Conservation (phyloP, 1,140 invertebrate genomes). For the Calliopsis andreniformis region DNA sequence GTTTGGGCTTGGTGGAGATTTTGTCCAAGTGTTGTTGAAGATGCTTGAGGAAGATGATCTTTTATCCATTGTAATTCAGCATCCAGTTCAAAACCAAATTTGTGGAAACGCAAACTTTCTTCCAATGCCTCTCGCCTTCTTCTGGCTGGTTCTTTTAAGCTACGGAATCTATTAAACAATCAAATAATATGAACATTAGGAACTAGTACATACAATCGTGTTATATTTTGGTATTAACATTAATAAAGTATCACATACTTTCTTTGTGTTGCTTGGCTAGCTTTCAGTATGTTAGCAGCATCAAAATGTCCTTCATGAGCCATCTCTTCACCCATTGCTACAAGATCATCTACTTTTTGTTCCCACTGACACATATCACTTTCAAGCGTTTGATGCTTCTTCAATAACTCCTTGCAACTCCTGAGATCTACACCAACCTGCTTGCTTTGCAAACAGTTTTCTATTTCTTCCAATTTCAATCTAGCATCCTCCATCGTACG, state of each 20-base stretch:
- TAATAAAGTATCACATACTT: slow-evolving; percentile 76
- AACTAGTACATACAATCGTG: not conserved
- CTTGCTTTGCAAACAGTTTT: slow-evolving; percentile 87
- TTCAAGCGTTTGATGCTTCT: slow-evolving; percentile 91
- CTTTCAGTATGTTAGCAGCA: slow-evolving; percentile 90
- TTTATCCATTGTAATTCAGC: slow-evolving; percentile 97
- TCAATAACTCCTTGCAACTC: slow-evolving; percentile 93
- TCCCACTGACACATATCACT: slow-evolving; percentile 91
- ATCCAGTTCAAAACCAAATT: slow-evolving; percentile 96
- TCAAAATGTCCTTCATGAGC: slow-evolving; percentile 97
- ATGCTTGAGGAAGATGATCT: slow-evolving; percentile 91
- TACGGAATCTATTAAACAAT: slow-evolving; percentile 80
- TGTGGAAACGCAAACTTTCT: slow-evolving; percentile 93
- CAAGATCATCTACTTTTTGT: slow-evolving; percentile 88
- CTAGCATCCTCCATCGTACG: slow-evolving; percentile 89
- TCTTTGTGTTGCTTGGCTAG: slow-evolving; percentile 88
- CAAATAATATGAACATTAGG: not conserved
- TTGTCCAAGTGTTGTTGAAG: slow-evolving; percentile 88
- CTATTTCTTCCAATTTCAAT: slow-evolving; percentile 90
- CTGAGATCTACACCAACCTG: slow-evolving; percentile 93
- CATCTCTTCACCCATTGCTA: slow-evolving; percentile 92
- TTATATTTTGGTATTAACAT: not conserved
- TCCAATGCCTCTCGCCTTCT: slow-evolving; percentile 90
- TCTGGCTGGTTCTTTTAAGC: slow-evolving; percentile 84
- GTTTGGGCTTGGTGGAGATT: slow-evolving; percentile 96